Conservation (phyloP, 2,113 vertebrate genomes). For the Mormyrus lacerda region DNA sequence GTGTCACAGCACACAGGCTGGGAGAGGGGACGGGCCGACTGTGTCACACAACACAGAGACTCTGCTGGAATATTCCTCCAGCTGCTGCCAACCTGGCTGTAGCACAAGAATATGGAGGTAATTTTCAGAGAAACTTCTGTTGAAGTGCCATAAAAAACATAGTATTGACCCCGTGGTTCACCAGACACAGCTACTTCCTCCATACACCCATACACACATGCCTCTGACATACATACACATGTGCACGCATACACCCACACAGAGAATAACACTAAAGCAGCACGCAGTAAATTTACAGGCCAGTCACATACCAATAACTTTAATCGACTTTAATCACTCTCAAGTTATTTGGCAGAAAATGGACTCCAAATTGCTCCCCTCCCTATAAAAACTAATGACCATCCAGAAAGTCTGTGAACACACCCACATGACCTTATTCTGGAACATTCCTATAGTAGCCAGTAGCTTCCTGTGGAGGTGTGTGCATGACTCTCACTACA, state of each 20-base stretch:
- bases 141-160: not conserved
- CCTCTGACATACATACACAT: not conserved
- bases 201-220: not conserved
- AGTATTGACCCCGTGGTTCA: not conserved
- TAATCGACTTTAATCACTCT: conserved; percentile 5
- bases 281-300: not conserved
- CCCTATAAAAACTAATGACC: not conserved
- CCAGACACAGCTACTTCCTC: not conserved
- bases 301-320: not conserved
- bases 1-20: not conserved
- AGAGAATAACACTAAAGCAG: not conserved
- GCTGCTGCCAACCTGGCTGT: not conserved
- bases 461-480: not conserved
- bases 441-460: not conserved
- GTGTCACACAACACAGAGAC: not conserved
- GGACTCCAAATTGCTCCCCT: not conserved
- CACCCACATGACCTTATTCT: not conserved
- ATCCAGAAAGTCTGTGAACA: not conserved
- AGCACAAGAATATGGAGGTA: not conserved
- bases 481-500: not conserved
- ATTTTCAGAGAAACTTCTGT: not conserved
- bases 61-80: not conserved
- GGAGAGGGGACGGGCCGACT: not conserved
- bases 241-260: not conserved
- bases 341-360: not conserved